phyloP scores from a whole-genome alignment of 2,888 invertebrate genomes.

The Rotaria magnacalcarata region DNA sequence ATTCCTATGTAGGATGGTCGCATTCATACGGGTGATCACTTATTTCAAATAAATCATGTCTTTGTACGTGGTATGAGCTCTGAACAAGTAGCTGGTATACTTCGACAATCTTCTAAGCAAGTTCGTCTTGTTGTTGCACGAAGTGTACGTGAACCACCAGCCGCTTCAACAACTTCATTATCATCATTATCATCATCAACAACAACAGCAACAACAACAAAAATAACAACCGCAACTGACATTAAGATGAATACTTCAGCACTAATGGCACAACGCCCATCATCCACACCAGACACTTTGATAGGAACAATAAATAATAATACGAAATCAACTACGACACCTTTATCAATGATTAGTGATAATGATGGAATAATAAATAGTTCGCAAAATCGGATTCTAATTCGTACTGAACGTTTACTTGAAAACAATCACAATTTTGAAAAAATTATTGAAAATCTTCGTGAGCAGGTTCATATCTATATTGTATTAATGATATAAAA shows the following conservation, averaged over 20 bases:
- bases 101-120: constrained; percentile 63
- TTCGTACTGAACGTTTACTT: constrained; percentile 17
- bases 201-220: background rate
- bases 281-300: background rate
- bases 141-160: constrained; percentile 33
- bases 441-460: constrained; percentile 30
- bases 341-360: background rate
- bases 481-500: background rate
- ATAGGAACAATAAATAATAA: background rate
- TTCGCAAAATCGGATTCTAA: background rate
- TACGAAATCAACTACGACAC: background rate
- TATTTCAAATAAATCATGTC: constrained; percentile 79
- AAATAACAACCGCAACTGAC: too few relatives aligned
- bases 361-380: background rate
- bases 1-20: constrained; percentile 73
- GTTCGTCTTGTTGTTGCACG: constrained; percentile 45
- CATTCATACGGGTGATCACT: constrained; percentile 92
- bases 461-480: background rate
- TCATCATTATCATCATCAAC: background rate
- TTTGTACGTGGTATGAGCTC: constrained; percentile 91
- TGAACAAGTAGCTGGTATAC: constrained; percentile 84
- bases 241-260: background rate
- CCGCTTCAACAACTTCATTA: background rate
- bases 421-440: constrained; percentile 29
- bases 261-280: background rate